A percentile compares a stretch with the other conserved stretches of the same genome.
phyloP scores from a whole-genome alignment of 2,113 vertebrate genomes.

The Dicerorhinus sumatrensis region DNA sequence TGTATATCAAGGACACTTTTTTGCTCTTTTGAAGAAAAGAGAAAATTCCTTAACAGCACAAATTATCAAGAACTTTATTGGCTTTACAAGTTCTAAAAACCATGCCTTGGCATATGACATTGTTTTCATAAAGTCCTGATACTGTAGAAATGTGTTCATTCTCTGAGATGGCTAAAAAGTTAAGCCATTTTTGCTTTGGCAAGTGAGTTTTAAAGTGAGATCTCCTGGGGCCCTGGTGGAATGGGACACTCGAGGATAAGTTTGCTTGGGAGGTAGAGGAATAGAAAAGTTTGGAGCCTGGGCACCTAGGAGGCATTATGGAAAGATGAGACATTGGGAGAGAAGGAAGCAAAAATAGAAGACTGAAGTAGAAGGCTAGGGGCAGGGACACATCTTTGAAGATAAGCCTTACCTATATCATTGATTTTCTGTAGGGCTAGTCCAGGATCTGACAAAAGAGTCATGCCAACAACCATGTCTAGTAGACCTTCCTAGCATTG shows the following conservation, averaged over 20 bases:
- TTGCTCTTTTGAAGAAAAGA: constrained; percentile 12
- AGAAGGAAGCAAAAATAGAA: neutral
- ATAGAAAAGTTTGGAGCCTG: neutral
- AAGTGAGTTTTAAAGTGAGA: neutral
- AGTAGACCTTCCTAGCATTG: neutral
- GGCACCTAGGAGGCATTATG: neutral
- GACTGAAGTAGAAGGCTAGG: neutral
- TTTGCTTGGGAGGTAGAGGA: neutral
- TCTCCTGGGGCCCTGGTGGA: neutral
- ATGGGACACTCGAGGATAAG: neutral
- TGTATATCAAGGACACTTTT: neutral
- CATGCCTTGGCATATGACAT: neutral
- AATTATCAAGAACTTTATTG: neutral
- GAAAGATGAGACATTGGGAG: neutral
- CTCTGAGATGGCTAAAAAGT: neutral
- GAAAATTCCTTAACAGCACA: neutral
- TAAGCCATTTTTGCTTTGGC: constrained; percentile 3
- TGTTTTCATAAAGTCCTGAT: neutral
- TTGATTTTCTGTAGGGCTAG: neutral
- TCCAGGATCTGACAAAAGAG: neutral
- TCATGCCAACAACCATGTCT: neutral
- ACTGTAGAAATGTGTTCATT: neutral
- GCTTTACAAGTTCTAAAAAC: neutral
- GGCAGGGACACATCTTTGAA: neutral
- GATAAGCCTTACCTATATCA: neutral